Evolutionary conservation across 2,888 invertebrate genomes (phyloP).

Genomic region (Drosophila nigricruria): DNA sequence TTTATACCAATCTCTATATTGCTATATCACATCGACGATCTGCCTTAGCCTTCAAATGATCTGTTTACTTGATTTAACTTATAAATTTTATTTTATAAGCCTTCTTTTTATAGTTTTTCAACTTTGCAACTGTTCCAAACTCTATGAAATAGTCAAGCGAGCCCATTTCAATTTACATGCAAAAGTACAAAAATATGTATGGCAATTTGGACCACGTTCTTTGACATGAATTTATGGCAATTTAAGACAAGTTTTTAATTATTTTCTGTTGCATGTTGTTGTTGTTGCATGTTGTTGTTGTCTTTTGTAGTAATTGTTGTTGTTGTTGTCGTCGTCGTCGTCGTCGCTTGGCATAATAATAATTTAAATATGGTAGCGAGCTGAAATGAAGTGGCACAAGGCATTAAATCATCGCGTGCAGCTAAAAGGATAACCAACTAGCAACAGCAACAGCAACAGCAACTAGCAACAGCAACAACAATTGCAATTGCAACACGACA

Average conservation of each 20-base stretch:
- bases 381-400: slow-evolving; percentile 79
- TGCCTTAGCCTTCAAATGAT: no score
- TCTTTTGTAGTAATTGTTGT: slow-evolving; percentile 20
- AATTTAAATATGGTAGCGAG: slow-evolving; percentile 73
- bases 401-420: slow-evolving; percentile 81
- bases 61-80: no score
- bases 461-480: slow-evolving; percentile 28
- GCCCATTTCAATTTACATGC: neutral
- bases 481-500: slow-evolving; percentile 30
- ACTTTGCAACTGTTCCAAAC: slow-evolving; percentile 9
- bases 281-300: slow-evolving; percentile 24
- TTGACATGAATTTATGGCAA: slow-evolving; percentile 82
- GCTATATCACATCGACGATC: no score
- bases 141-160: slow-evolving; percentile 1
- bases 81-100: neutral
- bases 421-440: slow-evolving; percentile 73
- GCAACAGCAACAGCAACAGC: slow-evolving; percentile 26
- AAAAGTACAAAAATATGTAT: slow-evolving; percentile 52
- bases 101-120: neutral
- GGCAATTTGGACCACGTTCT: slow-evolving; percentile 77
- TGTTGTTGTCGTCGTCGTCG: slow-evolving; percentile 15
- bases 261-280: slow-evolving; percentile 56
- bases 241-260: slow-evolving; percentile 82
- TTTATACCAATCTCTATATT: no score
- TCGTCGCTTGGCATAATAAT: slow-evolving; percentile 69